These are phyloP conservation scores for Otolemur crassicaudatus DNA, from an alignment of 2,797 vertebrate genomes.

Conservation along the genomic window DNA sequence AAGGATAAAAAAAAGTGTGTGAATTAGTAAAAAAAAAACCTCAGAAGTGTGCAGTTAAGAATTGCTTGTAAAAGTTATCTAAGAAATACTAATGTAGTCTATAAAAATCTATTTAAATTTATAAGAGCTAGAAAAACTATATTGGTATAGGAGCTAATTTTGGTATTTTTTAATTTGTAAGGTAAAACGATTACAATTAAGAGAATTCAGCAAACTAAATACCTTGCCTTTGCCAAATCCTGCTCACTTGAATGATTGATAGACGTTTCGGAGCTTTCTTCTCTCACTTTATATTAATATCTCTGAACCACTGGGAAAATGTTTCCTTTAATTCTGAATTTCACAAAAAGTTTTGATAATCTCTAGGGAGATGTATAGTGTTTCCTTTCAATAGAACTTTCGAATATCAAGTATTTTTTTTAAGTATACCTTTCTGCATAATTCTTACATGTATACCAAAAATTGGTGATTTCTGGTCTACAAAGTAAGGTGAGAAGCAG, in stretches of 20 bases:
- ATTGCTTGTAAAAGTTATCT: background rate
- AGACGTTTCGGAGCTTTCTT: background rate
- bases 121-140: background rate
- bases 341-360: constrained; percentile 55
- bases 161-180: constrained; percentile 28
- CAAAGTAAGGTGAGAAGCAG: background rate
- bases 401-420: constrained; percentile 14
- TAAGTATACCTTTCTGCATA: background rate
- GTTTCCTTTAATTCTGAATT: constrained; percentile 40
- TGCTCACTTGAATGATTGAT: background rate
- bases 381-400: constrained; percentile 6
- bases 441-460: constrained; percentile 2
- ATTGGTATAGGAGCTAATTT: background rate
- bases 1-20: background rate
- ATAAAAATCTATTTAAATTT: background rate
- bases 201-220: background rate
- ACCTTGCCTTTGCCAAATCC: background rate
- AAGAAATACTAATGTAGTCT: background rate
- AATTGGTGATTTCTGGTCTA: constrained; percentile 6
- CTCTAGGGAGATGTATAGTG: background rate
- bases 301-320: background rate
- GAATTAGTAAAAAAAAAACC: background rate
- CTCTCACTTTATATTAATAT: constrained; percentile 13
- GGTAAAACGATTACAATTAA: background rate
- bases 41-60: background rate